Evolutionary conservation across 2,797 vertebrate species (phyloP).

Genomic region (Lutjanus campechanus): DNA sequence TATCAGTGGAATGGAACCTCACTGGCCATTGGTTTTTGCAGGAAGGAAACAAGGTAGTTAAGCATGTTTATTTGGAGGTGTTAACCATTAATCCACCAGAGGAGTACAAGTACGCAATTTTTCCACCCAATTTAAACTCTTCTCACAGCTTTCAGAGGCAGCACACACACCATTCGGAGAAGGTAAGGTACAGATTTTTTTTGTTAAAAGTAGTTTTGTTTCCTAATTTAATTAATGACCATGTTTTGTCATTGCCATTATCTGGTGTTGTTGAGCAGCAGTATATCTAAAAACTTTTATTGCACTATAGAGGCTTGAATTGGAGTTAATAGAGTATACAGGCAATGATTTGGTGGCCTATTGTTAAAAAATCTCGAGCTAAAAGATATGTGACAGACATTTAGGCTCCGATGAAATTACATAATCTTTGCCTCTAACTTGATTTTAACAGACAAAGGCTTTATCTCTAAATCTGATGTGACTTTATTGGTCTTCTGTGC

Average conservation of each 20-base stretch:
- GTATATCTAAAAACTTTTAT: slow-evolving; percentile 3
- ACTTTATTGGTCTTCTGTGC: slow-evolving; percentile 10
- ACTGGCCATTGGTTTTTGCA: slow-evolving; percentile 67
- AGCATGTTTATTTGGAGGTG: slow-evolving; percentile 72
- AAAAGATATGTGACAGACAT: slow-evolving; percentile 3
- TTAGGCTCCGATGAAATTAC: not conserved
- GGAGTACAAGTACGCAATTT: slow-evolving; percentile 69
- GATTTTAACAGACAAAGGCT: slow-evolving; percentile 7
- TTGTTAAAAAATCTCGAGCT: not conserved
- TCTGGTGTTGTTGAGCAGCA: slow-evolving; percentile 11
- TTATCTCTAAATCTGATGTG: slow-evolving; percentile 6
- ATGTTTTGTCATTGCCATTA: not conserved
- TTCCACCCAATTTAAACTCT: slow-evolving; percentile 79
- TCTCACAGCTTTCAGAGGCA: slow-evolving; percentile 65
- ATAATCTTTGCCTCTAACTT: not conserved
- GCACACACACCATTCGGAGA: slow-evolving; percentile 41
- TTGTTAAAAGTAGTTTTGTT: not conserved
- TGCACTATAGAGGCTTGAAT: not conserved
- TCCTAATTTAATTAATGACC: too few species aligned
- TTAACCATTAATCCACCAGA: slow-evolving; percentile 85
- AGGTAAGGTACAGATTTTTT: slow-evolving; percentile 64
- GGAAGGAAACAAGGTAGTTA: slow-evolving; percentile 83
- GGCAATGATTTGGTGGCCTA: not conserved
- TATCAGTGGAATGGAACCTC: slow-evolving; percentile 69
- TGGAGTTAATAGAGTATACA: not conserved